Percentiles rank a stretch among this genome's conserved stretches.
Evolutionary conservation across 2,888 invertebrate genomes (phyloP).

Genomic region (Mimas tiliae): DNA sequence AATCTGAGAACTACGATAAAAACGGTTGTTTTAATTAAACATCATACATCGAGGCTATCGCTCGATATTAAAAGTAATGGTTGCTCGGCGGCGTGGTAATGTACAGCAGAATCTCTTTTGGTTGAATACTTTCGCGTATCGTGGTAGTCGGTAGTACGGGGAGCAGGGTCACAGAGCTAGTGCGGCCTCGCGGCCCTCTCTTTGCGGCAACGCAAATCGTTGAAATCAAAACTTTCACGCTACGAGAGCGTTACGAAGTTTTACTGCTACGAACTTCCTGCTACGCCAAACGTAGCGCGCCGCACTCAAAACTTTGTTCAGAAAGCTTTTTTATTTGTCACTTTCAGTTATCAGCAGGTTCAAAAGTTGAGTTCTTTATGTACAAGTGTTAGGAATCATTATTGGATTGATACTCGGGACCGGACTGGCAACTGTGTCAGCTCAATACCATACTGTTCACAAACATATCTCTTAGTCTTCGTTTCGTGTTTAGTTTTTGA

Average conservation of each 20-base stretch:
- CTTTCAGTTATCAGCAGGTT: constrained; percentile 77
- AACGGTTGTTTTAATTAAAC: constrained; percentile 30
- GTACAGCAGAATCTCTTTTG: constrained; percentile 37
- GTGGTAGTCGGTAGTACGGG: constrained; percentile 44
- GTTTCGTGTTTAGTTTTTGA: background rate
- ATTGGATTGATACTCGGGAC: background rate
- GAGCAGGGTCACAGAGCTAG: constrained; percentile 74
- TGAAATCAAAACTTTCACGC: constrained; percentile 85
- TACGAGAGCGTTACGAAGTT: constrained; percentile 84
- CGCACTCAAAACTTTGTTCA: constrained; percentile 82
- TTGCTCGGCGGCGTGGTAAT: constrained; percentile 39
- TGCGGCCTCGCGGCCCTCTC: constrained; percentile 79
- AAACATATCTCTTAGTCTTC: background rate
- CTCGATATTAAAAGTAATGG: background rate
- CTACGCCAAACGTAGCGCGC: constrained; percentile 79
- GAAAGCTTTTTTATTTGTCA: constrained; percentile 83
- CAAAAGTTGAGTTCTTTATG: constrained; percentile 67
- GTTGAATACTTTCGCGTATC: constrained; percentile 38
- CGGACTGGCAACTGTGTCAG: background rate
- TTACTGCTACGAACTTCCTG: constrained; percentile 85
- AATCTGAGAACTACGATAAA: constrained; percentile 57
- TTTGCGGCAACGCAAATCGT: constrained; percentile 83
- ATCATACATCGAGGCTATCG: constrained; percentile 54
- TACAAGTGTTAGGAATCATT: constrained; percentile 35
- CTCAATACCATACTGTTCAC: background rate